Base-by-base conservation (phyloP, 2,888 invertebrate species). In the Drosophila antonietae region DNA sequence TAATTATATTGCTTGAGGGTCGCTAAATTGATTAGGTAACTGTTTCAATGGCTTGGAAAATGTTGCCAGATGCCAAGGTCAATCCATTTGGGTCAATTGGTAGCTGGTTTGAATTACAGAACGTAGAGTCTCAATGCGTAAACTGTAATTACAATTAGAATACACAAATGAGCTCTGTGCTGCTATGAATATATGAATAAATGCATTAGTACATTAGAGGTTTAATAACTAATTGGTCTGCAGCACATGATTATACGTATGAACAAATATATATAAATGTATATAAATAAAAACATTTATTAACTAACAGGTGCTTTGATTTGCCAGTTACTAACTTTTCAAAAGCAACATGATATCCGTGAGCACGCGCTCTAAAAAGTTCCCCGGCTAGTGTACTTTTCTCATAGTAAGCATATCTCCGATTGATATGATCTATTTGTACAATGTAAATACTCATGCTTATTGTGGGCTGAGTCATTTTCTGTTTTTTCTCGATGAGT, bases 1-100 rank as follows among this genome's bases (percentile, higher is more conserved):
- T 87, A 83, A 87, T 81, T 79, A 71, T 56, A 49, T 53, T 58
- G 46, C 55, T 56, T 60, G 69, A 68, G 71, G 64, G 72, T 60
- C 64, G 43, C 28, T 31, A 39, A 73, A 78, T 77, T 78, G 69
- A 74, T 75, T 83, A 60, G 59, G 28, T 62, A 70, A 64, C 56
- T 76, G 62, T 49, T 67, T 61, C 51, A 47, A 55, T 49, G 52
- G 56, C 64, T 65, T 46, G 66, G 44, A 28, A 57, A 62, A 18
- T 53, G 52, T 56, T 41, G 49, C 35, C 66, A 46, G 44, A 44
- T 67, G 43, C 58, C 37, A 72, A 73, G 76, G 81, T 60, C 75
- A 57, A 12, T 1, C 3, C 46, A 60, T 46, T 43, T 52, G 37
- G 61, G 68, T 52, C 61, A 69, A 49, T 44, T 49, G 43, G 18